A percentile compares a stretch with the other conserved stretches of the same genome.
Conservation (phyloP, 1,140 invertebrate species). For the Caerostris darwini region DNA sequence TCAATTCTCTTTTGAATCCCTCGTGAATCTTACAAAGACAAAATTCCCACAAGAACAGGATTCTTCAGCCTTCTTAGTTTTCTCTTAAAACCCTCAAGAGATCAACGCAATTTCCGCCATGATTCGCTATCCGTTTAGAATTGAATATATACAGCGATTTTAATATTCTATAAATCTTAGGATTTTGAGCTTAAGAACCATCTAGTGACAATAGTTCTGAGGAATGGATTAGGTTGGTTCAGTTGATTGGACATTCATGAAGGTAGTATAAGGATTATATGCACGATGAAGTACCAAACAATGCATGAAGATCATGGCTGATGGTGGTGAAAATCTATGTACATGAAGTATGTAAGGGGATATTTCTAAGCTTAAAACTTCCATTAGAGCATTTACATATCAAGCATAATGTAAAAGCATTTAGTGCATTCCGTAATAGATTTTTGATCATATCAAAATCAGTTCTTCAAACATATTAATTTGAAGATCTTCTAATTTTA, state of each 20-base stretch:
- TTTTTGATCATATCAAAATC: too few species aligned
- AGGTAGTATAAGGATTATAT: background rate
- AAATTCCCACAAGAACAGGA: background rate
- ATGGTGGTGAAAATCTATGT: too few species aligned
- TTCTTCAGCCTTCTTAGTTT: background rate
- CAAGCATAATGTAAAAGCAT: too few species aligned
- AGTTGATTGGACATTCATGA: conserved; percentile 14
- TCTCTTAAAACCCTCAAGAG: background rate
- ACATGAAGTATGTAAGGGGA: too few species aligned
- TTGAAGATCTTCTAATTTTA: too few species aligned
- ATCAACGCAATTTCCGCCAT: conserved; percentile 48
- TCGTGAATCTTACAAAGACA: background rate
- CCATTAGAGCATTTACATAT: too few species aligned
- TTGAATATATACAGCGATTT: background rate
- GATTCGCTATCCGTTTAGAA: conserved; percentile 14
- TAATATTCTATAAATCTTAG: conserved; percentile 58
- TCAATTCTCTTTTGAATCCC: background rate
- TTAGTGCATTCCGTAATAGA: too few species aligned
- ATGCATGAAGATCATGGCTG: too few species aligned
- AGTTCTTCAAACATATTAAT: too few species aligned
- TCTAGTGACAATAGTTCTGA: background rate
- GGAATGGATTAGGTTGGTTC: background rate
- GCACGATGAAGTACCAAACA: background rate
- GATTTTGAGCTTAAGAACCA: conserved; percentile 23
- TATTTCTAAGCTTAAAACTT: too few species aligned